Base-by-base conservation (phyloP, 2,888 invertebrate species). In the Tortricodes alternella region DNA sequence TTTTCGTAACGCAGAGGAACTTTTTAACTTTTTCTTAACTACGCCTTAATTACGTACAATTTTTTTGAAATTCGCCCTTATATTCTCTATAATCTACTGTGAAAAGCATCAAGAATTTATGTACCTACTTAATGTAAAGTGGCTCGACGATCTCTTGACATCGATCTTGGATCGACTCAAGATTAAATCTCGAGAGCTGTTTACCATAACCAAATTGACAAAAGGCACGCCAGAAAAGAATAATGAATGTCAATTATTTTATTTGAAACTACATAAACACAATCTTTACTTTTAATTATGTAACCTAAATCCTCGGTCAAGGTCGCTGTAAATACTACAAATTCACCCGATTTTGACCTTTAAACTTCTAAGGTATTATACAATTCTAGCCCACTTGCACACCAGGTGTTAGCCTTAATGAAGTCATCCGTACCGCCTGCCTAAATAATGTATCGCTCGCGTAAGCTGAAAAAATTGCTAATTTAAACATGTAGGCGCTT, bases 401-500 rank as follows among this genome's bases (percentile, higher is more conserved):
- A 38, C n/a, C 56, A 44, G 44, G 50, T 55, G 50, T 50, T 38
- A n/a, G 19, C 29, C 5, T 56, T 56, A 56, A 56, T 50, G 37
- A 56, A 56, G 50, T 44, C 56, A 56, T 56, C 44, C 18, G n/a
- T 37, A 41, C 24, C 56, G 44, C 56, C 56, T 44, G 50, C 49
- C 37, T 29, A 56, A 49, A 56, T 56, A 56, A 56, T 56, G 49
- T 56, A 44, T 44, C 35, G 43, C 49, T n/a, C 37, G 29, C 44
- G 43, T 56, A 50, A 56, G 37, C 50, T 24, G 13, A 38, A 50
- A 56, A 55, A 56, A 56, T 44, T 56, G 50, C 50, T 50, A 56
- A 50, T 50, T 56, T 50, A 56, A 56, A 50, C 56, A 50, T 56
- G 56, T 56, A 56, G 50, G 56, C 50, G 56, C 56, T 37, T 37